These are phyloP conservation scores for Sarcophaga peregrina DNA, from an alignment of 1,140 invertebrate species.

Conservation along the genomic window DNA sequence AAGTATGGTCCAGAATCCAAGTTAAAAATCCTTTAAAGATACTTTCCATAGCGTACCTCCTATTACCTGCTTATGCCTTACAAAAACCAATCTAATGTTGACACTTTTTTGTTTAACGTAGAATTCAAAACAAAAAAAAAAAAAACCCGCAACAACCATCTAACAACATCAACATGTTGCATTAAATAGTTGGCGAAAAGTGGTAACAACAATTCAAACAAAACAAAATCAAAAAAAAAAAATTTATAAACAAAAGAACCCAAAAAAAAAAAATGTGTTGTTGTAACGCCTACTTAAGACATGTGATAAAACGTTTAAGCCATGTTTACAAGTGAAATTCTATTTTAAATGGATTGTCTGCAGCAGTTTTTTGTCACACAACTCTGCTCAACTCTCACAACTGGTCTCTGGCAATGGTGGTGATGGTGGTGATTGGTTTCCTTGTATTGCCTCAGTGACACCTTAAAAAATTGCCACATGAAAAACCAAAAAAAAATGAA, in stretches of 20 bases:
- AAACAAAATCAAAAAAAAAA: neutral
- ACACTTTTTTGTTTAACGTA: neutral
- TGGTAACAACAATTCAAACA: conserved; percentile 12
- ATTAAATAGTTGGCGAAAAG: conserved; percentile 31
- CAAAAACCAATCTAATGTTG: too few relatives aligned
- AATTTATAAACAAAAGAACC: neutral
- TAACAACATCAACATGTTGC: conserved; percentile 34
- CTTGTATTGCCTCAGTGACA: conserved; percentile 8
- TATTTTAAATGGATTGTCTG: conserved; percentile 40
- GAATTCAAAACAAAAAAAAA: neutral
- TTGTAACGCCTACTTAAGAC: conserved; percentile 40
- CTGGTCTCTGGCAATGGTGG: neutral
- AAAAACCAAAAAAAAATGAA: too few relatives aligned
- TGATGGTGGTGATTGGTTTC: neutral
- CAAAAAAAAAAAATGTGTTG: conserved; percentile 16
- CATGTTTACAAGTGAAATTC: conserved; percentile 42
- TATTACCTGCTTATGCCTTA: too few relatives aligned
- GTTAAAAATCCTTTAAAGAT: too few relatives aligned
- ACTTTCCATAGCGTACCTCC: too few relatives aligned
- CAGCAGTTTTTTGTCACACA: neutral
- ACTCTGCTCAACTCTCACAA: too few relatives aligned
- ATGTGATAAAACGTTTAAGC: conserved; percentile 41
- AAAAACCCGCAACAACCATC: neutral
- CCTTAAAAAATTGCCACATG: neutral
- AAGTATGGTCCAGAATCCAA: neutral